Base-by-base conservation (phyloP, 1,140 invertebrate species). In the Neuroterus valhalla region DNA sequence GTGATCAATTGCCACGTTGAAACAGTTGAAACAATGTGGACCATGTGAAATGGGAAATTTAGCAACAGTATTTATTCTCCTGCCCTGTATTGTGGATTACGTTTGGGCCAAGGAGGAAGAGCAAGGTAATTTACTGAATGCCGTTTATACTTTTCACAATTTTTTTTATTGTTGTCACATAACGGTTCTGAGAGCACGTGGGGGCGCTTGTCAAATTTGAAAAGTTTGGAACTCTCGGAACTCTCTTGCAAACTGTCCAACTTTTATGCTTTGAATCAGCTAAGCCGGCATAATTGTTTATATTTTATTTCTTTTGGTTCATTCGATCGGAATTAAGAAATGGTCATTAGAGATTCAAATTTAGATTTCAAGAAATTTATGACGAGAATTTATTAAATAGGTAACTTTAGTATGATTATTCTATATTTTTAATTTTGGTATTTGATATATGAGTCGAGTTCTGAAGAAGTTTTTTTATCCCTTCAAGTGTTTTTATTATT, bases 31-130 rank as follows among this genome's bases (percentile, higher is more conserved):
- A 89, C 86, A 86, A 89, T 88, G 86, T 86, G 82, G 83, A 84
- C 82, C 78, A 79, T 77, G 80, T 80, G 77, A 83, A 83, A 89
- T 89, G 88, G 86, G 87, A 79, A 88, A 89, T 83, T 82, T 88
- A 82, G 76, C 86, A 68, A 88, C 81, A 80, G 82, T 85, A 81
- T 80, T 76, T 67, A 81, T 80, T 67, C 75, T 89, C 45, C 78
- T 89, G 71, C 82, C 82, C 72, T 86, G 82, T 78, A 69, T 87
- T 71, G 81, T 88, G 87, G 88, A 89, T 88, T 87, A 87, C 77
- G 82, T 81, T 67, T 78, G 44, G 68, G 84, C 81, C 48, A 81
- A 88, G 77, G 82, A 87, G 26, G 81, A 85, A 48, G 71, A 81
- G 45, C 75, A 68, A 80, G 88, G 88, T 89, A 85, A 82, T 68